phyloP scores from a whole-genome alignment of 2,888 invertebrate species.

The Diaprepes abbreviatus region DNA sequence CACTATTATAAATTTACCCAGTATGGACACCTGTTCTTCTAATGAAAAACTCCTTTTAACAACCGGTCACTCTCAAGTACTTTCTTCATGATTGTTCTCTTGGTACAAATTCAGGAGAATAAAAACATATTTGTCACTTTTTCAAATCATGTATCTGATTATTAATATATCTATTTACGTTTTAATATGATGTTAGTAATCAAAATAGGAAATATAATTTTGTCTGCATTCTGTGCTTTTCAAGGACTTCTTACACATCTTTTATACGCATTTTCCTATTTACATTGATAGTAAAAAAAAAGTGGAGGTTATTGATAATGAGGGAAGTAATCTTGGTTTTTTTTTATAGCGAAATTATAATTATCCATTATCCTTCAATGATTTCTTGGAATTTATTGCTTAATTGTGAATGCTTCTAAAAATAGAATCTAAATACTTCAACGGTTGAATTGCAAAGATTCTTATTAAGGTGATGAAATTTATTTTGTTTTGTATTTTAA shows the following conservation, averaged over 20 bases:
- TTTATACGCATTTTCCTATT: background rate
- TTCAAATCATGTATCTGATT: too few relatives aligned
- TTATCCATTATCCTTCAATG: slow-evolving; percentile 1
- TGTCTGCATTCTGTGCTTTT: background rate
- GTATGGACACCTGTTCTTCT: too few relatives aligned
- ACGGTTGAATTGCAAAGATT: background rate
- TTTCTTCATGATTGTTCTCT: too few relatives aligned
- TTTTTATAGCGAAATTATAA: background rate
- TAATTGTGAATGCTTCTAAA: background rate
- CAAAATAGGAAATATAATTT: background rate
- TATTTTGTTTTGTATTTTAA: too few relatives aligned
- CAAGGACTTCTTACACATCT: background rate
- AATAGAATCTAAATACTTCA: background rate
- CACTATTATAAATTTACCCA: too few relatives aligned
- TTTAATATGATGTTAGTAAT: too few relatives aligned
- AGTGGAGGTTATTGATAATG: background rate
- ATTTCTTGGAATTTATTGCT: slow-evolving; percentile 4
- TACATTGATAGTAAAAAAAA: background rate
- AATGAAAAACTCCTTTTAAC: too few relatives aligned
- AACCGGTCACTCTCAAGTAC: too few relatives aligned
- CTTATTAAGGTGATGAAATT: too few relatives aligned
- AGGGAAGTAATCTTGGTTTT: background rate
- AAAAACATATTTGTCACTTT: too few relatives aligned
- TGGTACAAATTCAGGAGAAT: too few relatives aligned
- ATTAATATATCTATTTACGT: too few relatives aligned